A percentile compares a stretch with the other conserved stretches of the same genome.
Conservation (phyloP, 1,140 invertebrate species). For the Lysiphlebus fabarum region DNA sequence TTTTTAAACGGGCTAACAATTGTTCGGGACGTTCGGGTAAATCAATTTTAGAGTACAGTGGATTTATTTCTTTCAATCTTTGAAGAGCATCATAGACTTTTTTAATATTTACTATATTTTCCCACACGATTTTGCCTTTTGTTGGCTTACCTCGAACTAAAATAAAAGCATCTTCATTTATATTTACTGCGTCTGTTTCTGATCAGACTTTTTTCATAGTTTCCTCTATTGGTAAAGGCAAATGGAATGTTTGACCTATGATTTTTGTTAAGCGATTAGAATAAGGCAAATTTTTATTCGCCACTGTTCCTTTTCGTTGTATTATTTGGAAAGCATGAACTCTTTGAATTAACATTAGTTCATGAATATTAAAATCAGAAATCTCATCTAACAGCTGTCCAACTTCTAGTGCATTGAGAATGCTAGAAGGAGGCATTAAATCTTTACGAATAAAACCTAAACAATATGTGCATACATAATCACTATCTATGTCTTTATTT, state of each 20-base stretch:
- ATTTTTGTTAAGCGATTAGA: conserved; percentile 3
- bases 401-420: conserved; percentile 1
- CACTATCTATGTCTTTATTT: neutral
- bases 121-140: conserved; percentile 10
- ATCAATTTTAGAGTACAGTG: conserved; percentile 4
- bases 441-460: neutral
- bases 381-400: neutral
- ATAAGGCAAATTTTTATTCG: conserved; percentile 8
- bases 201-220: conserved; percentile 5
- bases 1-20: conserved; percentile 1
- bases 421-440: conserved; percentile 4
- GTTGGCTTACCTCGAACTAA: conserved; percentile 5
- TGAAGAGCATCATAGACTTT: conserved; percentile 8
- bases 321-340: too few species aligned
- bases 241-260: conserved; percentile 9
- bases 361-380: too few species aligned
- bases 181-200: conserved; percentile 7
- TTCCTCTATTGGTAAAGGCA: conserved; percentile 8
- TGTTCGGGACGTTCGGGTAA: conserved; percentile 3
- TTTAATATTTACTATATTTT: conserved; percentile 13
- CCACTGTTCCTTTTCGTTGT: conserved; percentile 5
- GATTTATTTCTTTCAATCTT: conserved; percentile 5
- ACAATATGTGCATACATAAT: conserved; percentile 12
- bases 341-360: too few species aligned
- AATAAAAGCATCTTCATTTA: too few species aligned